Conservation (phyloP, 2,113 vertebrate species). For the Thomomys bottae region DNA sequence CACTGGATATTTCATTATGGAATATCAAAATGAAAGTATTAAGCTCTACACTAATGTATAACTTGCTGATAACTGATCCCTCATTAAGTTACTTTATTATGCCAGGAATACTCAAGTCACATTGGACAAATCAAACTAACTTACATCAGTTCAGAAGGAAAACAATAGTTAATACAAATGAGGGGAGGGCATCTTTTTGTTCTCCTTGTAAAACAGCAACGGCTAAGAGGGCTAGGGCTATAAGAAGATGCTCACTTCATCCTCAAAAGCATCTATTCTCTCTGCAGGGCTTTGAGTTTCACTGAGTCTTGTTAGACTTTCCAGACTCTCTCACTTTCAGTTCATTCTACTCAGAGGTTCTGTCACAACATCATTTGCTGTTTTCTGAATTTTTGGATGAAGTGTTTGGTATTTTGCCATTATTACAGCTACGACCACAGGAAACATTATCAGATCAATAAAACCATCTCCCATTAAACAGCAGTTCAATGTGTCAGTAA, state of each 20-base stretch:
- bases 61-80: conserved; percentile 51
- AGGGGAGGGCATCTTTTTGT: not conserved
- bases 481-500: conserved; percentile 77
- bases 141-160: not conserved
- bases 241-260: not conserved
- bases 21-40: conserved; percentile 62
- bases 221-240: not conserved
- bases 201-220: not conserved
- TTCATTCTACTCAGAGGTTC: conserved; percentile 70
- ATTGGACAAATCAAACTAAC: conserved; percentile 43
- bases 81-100: conserved; percentile 56
- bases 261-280: conserved; percentile 17
- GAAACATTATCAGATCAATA: conserved; percentile 82
- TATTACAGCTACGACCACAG: conserved; percentile 78
- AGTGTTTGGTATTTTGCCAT: conserved; percentile 80
- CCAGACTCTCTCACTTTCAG: conserved; percentile 65
- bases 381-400: conserved; percentile 81
- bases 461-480: conserved; percentile 78
- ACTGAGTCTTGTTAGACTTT: conserved; percentile 1
- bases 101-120: conserved; percentile 58
- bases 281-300: not conserved
- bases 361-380: conserved; percentile 68
- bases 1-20: conserved; percentile 49
- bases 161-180: conserved; percentile 20
- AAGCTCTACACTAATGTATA: conserved; percentile 54